These are phyloP conservation scores for Saturnia japonica DNA, from an alignment of 2,888 invertebrate genomes.

Conservation along the genomic window DNA sequence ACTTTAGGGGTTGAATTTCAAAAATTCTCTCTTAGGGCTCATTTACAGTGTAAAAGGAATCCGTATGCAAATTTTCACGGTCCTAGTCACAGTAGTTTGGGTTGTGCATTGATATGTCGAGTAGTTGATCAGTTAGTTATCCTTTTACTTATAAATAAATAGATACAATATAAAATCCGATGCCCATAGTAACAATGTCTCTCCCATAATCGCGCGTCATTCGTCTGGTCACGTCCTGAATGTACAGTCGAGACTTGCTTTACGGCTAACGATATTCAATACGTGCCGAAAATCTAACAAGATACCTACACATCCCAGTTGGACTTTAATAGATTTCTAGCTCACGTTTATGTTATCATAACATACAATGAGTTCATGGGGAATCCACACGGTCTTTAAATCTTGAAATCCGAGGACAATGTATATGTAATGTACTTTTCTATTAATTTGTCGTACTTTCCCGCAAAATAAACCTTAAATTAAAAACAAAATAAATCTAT, in stretches of 20 bases:
- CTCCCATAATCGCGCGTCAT: not conserved
- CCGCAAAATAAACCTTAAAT: no score
- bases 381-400: not conserved
- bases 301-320: not conserved
- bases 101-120: no score
- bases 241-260: not conserved
- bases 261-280: conserved; percentile 17
- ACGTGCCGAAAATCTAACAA: conserved; percentile 15
- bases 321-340: conserved; percentile 4
- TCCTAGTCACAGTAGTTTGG: no score
- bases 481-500: no score
- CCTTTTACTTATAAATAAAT: not conserved
- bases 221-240: conserved; percentile 18
- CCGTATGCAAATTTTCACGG: no score
- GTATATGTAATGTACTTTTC: not conserved
- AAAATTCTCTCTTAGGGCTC: no score
- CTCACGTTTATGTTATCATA: conserved; percentile 4
- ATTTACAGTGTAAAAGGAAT: no score
- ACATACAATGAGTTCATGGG: not conserved
- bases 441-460: not conserved
- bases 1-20: no score
- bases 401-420: not conserved
- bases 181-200: conserved; percentile 9
- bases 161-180: not conserved
- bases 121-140: no score